phyloP scores from a whole-genome alignment of 2,797 vertebrate species.

The Rhinatrema bivittatum region DNA sequence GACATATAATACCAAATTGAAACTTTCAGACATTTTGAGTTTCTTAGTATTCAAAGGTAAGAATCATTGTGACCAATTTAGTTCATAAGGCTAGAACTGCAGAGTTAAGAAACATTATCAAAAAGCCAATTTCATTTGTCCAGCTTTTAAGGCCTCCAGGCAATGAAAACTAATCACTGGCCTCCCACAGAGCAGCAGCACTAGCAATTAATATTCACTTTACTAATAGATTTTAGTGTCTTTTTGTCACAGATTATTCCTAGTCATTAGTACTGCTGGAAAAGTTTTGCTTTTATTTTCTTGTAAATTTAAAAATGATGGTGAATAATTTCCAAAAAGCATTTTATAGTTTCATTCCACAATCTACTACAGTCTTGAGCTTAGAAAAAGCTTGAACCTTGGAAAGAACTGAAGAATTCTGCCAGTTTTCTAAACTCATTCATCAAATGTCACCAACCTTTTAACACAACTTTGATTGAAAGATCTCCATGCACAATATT shows the following conservation, averaged over 20 bases:
- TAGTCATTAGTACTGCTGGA: too few species aligned
- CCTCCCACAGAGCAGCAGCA: conserved; percentile 18
- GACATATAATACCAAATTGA: too few species aligned
- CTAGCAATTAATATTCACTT: conserved; percentile 41
- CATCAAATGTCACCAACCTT: conserved; percentile 31
- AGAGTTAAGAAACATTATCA: conserved; percentile 39
- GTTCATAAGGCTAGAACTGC: too few species aligned
- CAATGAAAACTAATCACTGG: conserved; percentile 25
- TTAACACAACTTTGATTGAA: conserved; percentile 50
- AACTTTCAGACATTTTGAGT: too few species aligned
- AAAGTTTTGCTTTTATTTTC: conserved; percentile 40
- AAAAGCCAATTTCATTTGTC: conserved; percentile 28
- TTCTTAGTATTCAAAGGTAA: too few species aligned
- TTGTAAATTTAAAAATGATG: conserved; percentile 34
- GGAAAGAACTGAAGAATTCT: conserved; percentile 39
- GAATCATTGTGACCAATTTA: too few species aligned
- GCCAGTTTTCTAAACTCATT: conserved; percentile 44
- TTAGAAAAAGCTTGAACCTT: conserved; percentile 32
- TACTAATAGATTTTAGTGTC: too few species aligned
- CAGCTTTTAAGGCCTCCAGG: conserved; percentile 27
- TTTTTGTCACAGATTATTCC: too few species aligned
- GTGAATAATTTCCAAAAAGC: too few species aligned
- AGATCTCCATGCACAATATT: conserved; percentile 40
- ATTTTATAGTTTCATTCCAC: too few species aligned
- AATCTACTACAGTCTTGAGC: too few species aligned